phyloP scores from a whole-genome alignment of 2,888 invertebrate species.

The Tricholauxania praeusta region DNA sequence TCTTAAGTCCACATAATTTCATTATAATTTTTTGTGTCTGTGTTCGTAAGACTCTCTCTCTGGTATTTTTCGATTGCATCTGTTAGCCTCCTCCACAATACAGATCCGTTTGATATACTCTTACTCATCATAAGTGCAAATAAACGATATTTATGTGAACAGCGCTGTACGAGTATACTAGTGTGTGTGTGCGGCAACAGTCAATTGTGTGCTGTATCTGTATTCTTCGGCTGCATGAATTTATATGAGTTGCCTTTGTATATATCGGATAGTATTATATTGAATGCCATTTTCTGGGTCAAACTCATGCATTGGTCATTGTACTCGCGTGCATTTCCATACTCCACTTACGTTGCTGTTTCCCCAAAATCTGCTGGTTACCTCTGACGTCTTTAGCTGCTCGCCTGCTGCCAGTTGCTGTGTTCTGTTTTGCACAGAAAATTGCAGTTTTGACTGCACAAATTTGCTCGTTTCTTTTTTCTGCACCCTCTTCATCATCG shows the following conservation, averaged over 20 bases:
- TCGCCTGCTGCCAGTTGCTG: not conserved
- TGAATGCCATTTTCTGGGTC: slow-evolving; percentile 51
- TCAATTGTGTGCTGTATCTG: not conserved
- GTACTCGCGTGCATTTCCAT: slow-evolving; percentile 35
- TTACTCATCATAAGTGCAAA: not conserved
- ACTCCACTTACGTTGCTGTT: not conserved
- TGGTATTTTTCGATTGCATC: too few relatives aligned
- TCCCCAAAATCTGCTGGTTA: not conserved
- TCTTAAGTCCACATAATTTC: too few relatives aligned
- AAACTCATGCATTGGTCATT: slow-evolving; percentile 48
- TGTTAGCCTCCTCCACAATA: not conserved
- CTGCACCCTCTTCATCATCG: too few relatives aligned
- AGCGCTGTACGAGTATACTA: not conserved
- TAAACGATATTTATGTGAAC: not conserved
- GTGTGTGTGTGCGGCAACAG: not conserved
- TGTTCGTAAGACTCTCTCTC: too few relatives aligned
- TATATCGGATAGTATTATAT: slow-evolving; percentile 19
- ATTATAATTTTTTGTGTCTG: too few relatives aligned
- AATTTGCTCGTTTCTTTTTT: too few relatives aligned
- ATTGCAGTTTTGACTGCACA: too few relatives aligned
- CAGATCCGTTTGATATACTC: not conserved
- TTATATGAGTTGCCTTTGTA: not conserved
- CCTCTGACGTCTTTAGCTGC: slow-evolving; percentile 9
- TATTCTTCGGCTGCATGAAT: not conserved
- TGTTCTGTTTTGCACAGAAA: too few relatives aligned